Percentiles rank a stretch among this genome's conserved stretches.
Evolutionary conservation across 2,797 vertebrate genomes (phyloP).

Genomic region (Anguilla obscura): DNA sequence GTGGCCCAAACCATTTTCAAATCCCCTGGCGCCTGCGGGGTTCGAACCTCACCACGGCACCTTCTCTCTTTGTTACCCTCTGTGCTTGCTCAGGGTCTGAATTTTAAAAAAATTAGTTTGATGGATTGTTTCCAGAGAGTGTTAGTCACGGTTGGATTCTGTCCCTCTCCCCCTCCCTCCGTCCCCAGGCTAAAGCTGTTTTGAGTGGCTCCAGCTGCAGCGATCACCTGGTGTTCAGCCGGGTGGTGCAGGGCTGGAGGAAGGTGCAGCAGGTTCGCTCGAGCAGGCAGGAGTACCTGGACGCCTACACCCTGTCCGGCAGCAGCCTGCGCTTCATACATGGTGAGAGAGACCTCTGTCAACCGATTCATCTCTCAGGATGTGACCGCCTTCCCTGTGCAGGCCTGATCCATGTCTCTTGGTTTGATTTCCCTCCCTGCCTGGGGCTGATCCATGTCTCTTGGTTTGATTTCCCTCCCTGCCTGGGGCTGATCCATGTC

Average conservation of each 20-base stretch:
- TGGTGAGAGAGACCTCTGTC: slow-evolving; percentile 62
- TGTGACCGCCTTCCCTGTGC: not conserved
- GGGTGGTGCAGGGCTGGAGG: slow-evolving; percentile 84
- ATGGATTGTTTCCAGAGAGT: not conserved
- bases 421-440: not conserved
- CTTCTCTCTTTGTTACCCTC: not conserved
- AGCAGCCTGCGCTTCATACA: slow-evolving; percentile 87
- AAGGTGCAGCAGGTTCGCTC: slow-evolving; percentile 69
- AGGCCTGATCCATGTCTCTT: not conserved
- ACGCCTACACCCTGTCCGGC: slow-evolving; percentile 75
- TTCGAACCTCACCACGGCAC: not conserved
- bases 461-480: not conserved
- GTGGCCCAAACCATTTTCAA: too few species aligned
- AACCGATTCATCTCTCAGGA: not conserved
- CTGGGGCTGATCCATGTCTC: slow-evolving; percentile 79
- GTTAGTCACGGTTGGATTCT: not conserved
- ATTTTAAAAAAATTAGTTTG: not conserved
- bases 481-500: not conserved
- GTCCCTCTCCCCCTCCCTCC: rapidly evolving
- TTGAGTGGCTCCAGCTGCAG: slow-evolving; percentile 83
- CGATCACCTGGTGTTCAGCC: slow-evolving; percentile 86
- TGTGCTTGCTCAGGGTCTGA: not conserved
- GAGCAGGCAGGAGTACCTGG: slow-evolving; percentile 78
- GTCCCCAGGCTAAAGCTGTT: slow-evolving; percentile 77
- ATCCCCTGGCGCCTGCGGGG: not conserved